phyloP scores from a whole-genome alignment of 2,888 invertebrate genomes.

The Drosophila melanocephala region DNA sequence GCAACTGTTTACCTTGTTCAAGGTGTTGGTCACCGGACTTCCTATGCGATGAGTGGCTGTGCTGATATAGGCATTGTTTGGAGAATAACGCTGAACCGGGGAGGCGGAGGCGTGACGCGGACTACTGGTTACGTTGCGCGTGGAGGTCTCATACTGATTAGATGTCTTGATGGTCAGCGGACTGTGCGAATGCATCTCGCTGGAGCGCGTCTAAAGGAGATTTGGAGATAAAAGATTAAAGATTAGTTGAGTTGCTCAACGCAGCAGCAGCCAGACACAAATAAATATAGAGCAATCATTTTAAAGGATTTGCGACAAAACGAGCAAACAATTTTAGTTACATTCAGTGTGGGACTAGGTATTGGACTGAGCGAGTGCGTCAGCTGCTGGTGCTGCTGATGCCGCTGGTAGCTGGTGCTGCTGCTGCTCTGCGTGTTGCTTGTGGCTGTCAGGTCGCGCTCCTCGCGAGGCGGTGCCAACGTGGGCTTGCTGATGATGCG shows the following conservation, averaged over 20 bases:
- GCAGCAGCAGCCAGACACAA: constrained; percentile 1
- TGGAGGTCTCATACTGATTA: constrained; percentile 82
- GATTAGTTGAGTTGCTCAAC: constrained; percentile 6
- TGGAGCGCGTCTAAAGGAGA: constrained; percentile 82
- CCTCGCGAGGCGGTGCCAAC: constrained; percentile 83
- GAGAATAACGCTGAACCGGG: constrained; percentile 86
- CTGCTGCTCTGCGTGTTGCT: constrained; percentile 49
- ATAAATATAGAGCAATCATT: constrained; percentile 1
- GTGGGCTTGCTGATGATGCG: constrained; percentile 80
- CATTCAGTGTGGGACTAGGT: constrained; percentile 85
- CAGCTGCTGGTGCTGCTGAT: constrained; percentile 59
- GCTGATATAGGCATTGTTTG: constrained; percentile 87
- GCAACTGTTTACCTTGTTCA: constrained; percentile 60
- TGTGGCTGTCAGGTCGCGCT: constrained; percentile 72
- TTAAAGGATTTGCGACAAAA: constrained; percentile 14
- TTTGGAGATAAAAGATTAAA: background rate
- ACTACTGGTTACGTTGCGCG: constrained; percentile 82
- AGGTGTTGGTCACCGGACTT: constrained; percentile 80
- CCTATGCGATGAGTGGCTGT: constrained; percentile 85
- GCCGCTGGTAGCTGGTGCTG: constrained; percentile 40
- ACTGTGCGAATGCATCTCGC: constrained; percentile 84
- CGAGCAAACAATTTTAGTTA: constrained; percentile 78
- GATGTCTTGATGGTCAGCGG: constrained; percentile 85
- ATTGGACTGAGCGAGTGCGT: constrained; percentile 82
- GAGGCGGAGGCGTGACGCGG: constrained; percentile 84